Evolutionary conservation across 30 jellyfish, hydroid and myxozoan species (phyloP).

Genomic region (Hydractinia symbiolongicarpus): DNA sequence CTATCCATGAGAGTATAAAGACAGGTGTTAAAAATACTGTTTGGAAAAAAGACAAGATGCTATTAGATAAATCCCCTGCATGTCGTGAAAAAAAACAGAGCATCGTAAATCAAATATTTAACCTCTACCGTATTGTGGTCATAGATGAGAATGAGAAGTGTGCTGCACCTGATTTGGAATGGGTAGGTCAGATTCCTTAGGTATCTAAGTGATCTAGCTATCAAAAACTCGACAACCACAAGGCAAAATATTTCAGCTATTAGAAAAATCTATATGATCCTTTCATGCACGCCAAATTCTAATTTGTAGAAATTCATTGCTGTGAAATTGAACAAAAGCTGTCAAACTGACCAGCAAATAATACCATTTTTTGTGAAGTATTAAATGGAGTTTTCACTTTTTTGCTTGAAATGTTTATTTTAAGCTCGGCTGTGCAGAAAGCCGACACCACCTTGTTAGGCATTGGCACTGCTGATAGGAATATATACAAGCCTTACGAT

Average conservation of each 20-base stretch:
- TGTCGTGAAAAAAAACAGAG: not conserved
- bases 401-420: not conserved
- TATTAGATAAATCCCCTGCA: not conserved
- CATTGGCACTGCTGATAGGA: not conserved
- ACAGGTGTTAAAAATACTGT: not conserved
- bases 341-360: not conserved
- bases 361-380: not conserved
- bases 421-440: not conserved
- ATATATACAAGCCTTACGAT: not conserved
- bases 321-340: not conserved
- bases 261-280: not conserved
- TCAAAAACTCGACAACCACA: conserved; percentile 1
- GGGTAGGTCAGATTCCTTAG: not conserved
- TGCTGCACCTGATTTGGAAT: not conserved
- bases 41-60: not conserved
- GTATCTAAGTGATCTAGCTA: not conserved
- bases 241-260: not conserved
- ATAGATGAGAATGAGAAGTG: conserved; percentile 16
- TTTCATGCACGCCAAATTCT: not conserved
- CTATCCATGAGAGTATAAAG: not conserved
- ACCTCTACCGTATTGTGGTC: not conserved
- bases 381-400: not conserved
- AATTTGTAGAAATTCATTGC: not conserved
- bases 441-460: not conserved
- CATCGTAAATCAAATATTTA: not conserved